Evolutionary conservation across 2,888 invertebrate genomes (phyloP), one percentile per base, ranked within the genome.

Genomic region (Cataglyphis albicans): DNA sequence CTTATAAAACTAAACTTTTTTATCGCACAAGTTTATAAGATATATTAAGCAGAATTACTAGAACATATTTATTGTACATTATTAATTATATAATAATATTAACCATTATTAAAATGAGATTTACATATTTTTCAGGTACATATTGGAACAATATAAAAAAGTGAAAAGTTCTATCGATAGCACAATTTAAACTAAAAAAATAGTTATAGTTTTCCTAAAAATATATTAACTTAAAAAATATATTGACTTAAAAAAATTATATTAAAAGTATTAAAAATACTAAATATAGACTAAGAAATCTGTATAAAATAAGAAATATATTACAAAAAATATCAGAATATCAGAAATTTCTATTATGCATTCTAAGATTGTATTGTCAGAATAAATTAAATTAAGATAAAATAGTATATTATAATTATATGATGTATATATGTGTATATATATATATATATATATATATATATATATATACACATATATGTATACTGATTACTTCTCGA

Each of bases 81-180:
- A 15, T 21, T 1, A 68, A 68, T 12, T 78, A 55, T 59, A 81
- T 57, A 32, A 48, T n/a, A 48, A 18, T 63, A 25, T 18, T 48
- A 70, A 3, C 9, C 1, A 9, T 21, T 41, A 48, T 38, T 55
- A 70, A 35, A 7, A 75, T 82, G 35, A 10, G 3, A 10, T 1
- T 10, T 81, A 48, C 6, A 18, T n/a, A 48, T n/a, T n/a, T 91
- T 88, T 74, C 82, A 92, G 92, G 18, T 80, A 84, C 59, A 86
- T 89, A 32, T 86, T 90, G 72, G 86, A 88, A 76, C 90, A 88
- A 78, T 92, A 92, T 55, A 89, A 91, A 70, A 72, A 83, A 61
- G 85, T 92, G 65, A 74, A 87, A 48, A 67, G 35, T 55, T 80
- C 87, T 65, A 85, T 91, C 48, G 80, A 80, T 76, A 85, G 15